These are phyloP conservation scores for Falcaria lacertinaria DNA, from an alignment of 2,888 invertebrate species.

Conservation along the genomic window DNA sequence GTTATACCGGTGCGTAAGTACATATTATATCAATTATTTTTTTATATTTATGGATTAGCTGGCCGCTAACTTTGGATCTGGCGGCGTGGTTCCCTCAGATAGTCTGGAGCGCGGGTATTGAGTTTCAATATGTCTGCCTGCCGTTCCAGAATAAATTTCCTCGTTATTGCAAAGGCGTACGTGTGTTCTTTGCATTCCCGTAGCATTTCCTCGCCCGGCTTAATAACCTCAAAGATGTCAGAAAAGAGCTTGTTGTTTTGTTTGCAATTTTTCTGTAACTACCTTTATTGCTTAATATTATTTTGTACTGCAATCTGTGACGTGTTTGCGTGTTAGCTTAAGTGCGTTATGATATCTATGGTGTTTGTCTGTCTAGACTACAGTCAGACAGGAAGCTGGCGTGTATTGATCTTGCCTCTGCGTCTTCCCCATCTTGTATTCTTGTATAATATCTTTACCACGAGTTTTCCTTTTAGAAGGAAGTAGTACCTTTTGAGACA, in stretches of 20 bases:
- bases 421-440: conserved; percentile 9
- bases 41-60: conserved; percentile 34
- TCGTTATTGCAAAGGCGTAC: conserved; percentile 44
- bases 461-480: too few relatives aligned
- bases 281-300: too few relatives aligned
- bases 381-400: conserved; percentile 37
- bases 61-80: conserved; percentile 36
- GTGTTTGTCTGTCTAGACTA: conserved; percentile 37
- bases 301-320: too few relatives aligned
- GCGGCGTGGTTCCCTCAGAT: conserved; percentile 42
- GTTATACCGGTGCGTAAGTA: conserved; percentile 60
- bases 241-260: too few relatives aligned
- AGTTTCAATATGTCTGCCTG: conserved; percentile 73
- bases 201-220: conserved; percentile 28
- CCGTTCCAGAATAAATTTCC: conserved; percentile 60
- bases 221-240: conserved; percentile 55
- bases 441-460: too few relatives aligned
- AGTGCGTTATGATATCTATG: conserved; percentile 25
- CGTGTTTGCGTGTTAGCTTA: too few relatives aligned
- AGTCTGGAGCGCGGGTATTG: conserved; percentile 53
- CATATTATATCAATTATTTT: conserved; percentile 24
- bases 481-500: too few relatives aligned
- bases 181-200: conserved; percentile 33
- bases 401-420: conserved; percentile 37
- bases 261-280: too few relatives aligned